Conservation (phyloP, 2,888 invertebrate genomes). For the Hydropsyche betteni region DNA sequence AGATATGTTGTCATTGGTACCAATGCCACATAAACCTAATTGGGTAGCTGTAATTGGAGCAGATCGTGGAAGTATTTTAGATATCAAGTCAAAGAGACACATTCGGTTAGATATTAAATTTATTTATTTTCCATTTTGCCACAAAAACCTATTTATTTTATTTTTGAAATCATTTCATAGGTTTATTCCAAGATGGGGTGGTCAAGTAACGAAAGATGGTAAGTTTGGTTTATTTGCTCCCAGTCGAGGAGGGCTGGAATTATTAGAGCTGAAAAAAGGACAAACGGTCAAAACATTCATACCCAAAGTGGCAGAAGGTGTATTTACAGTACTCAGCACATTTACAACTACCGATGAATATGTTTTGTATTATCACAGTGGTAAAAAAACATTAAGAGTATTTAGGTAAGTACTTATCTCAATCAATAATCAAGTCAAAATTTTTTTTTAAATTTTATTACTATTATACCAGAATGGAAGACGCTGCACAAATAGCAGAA, state of each 20-base stretch:
- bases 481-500: slow-evolving; percentile 92
- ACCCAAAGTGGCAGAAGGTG: slow-evolving; percentile 94
- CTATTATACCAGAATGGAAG: slow-evolving; percentile 70
- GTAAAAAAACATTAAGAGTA: slow-evolving; percentile 90
- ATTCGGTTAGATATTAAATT: slow-evolving; percentile 67
- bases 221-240: slow-evolving; percentile 94
- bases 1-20: slow-evolving; percentile 79
- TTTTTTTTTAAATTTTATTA: no score
- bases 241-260: slow-evolving; percentile 89
- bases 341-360: slow-evolving; percentile 95
- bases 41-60: slow-evolving; percentile 89
- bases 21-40: slow-evolving; percentile 84
- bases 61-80: slow-evolving; percentile 90
- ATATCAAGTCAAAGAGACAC: slow-evolving; percentile 87
- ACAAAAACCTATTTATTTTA: slow-evolving; percentile 7
- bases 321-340: slow-evolving; percentile 93
- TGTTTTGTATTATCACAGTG: slow-evolving; percentile 96
- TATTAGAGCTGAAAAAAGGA: slow-evolving; percentile 91
- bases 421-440: no score
- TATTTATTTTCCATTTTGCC: background rate
- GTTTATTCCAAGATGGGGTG: slow-evolving; percentile 91
- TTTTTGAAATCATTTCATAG: slow-evolving; percentile 53
- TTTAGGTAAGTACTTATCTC: slow-evolving; percentile 72
- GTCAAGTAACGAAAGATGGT: slow-evolving; percentile 85
- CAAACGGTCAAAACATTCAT: slow-evolving; percentile 89